Evolutionary conservation across 2,113 vertebrate species (phyloP).

Genomic region (Zootoca vivipara): DNA sequence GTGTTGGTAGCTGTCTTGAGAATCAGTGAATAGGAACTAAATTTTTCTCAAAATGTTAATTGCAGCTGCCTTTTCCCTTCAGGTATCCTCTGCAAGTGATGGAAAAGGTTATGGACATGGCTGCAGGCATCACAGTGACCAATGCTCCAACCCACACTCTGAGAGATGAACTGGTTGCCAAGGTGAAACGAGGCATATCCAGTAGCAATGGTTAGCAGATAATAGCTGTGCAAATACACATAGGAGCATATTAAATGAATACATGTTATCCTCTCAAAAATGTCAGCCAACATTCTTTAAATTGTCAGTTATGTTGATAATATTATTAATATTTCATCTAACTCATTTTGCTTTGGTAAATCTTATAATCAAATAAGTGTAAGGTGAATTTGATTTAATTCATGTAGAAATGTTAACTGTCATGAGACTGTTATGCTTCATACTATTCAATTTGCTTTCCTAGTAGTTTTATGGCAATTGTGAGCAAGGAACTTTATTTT

Average conservation of each 20-base stretch:
- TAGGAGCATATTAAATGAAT: conserved; percentile 78
- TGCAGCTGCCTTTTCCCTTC: conserved; percentile 44
- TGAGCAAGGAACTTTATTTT: not conserved
- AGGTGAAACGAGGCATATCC: conserved; percentile 85
- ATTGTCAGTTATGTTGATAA: not conserved
- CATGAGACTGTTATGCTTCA: not conserved
- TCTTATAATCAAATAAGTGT: not conserved
- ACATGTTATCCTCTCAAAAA: conserved; percentile 42
- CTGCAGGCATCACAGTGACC: conserved; percentile 87
- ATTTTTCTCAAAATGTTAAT: not conserved
- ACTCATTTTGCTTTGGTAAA: not conserved
- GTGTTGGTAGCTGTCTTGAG: not conserved
- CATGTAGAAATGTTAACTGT: not conserved
- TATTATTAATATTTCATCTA: not conserved
- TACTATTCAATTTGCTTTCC: not conserved
- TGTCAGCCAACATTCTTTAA: conserved; percentile 25
- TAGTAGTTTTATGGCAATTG: not conserved
- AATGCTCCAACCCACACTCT: conserved; percentile 82
- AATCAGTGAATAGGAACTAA: not conserved
- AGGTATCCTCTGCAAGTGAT: conserved; percentile 91
- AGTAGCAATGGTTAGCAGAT: conserved; percentile 92
- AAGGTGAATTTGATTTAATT: not conserved
- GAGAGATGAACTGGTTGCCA: conserved; percentile 86
- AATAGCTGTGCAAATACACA: conserved; percentile 83
- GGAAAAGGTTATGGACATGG: conserved; percentile 93